Conservation (phyloP, 1,140 invertebrate species). For the Zaprionus ornatus region DNA sequence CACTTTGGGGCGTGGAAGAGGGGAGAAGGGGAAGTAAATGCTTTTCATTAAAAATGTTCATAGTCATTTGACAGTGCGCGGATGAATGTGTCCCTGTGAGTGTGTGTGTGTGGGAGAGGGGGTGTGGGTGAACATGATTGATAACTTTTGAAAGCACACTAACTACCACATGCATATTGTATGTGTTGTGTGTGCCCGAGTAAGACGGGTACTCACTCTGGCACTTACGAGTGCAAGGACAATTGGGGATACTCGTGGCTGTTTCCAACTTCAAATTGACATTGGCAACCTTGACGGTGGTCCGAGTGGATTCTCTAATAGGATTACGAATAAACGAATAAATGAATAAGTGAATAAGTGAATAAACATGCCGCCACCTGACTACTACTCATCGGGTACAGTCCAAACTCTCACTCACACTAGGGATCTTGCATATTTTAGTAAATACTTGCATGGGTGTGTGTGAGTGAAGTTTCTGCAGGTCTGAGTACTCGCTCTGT, state of each 20-base stretch:
- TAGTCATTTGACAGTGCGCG: slow-evolving; percentile 64
- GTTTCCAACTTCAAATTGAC: neutral
- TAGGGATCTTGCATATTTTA: neutral
- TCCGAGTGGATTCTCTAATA: neutral
- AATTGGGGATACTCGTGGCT: neutral
- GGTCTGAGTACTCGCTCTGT: neutral
- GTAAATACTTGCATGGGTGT: neutral
- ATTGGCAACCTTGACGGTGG: neutral
- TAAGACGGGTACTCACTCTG: neutral
- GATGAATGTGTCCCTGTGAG: slow-evolving; percentile 22
- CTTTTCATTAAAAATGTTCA: slow-evolving; percentile 74
- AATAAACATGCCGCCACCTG: neutral
- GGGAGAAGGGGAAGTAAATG: slow-evolving; percentile 5
- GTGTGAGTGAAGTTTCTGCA: neutral
- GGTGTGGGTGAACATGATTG: slow-evolving; percentile 28
- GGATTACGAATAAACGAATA: neutral
- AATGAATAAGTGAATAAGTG: neutral
- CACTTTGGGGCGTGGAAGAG: too few species aligned
- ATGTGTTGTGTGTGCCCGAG: neutral
- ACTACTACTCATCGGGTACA: neutral
- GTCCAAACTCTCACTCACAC: neutral
- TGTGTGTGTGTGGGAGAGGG: neutral
- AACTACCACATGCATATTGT: slow-evolving; percentile 1
- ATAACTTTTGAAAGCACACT: slow-evolving; percentile 28
- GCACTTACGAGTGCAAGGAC: neutral